Conservation (phyloP, 2,113 vertebrate species). For the Mesocricetus auratus region DNA sequence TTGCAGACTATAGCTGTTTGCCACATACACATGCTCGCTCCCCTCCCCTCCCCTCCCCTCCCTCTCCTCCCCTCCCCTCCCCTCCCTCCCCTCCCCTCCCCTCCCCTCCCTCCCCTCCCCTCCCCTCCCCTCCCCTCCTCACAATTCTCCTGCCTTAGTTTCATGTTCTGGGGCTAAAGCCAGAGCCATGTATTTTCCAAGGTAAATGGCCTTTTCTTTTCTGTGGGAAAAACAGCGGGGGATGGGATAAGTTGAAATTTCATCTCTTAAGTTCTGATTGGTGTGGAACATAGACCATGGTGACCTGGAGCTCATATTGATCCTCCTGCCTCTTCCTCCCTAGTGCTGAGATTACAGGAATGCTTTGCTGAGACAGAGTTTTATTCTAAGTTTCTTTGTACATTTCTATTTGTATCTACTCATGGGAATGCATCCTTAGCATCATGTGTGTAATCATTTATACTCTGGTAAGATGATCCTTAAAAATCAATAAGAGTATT, state of each 20-base stretch:
- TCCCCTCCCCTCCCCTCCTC: neutral
- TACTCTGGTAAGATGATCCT: constrained; percentile 32
- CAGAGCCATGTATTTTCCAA: neutral
- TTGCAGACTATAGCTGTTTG: neutral
- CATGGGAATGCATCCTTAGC: neutral
- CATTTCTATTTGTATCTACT: constrained; percentile 29
- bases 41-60: neutral
- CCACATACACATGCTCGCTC: neutral
- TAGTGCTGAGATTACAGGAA: neutral
- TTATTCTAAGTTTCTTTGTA: neutral
- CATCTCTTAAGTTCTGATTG: neutral
- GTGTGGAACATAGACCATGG: too few relatives aligned
- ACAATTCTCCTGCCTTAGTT: neutral
- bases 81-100: neutral
- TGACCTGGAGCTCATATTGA: neutral
- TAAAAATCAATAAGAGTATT: constrained; percentile 8
- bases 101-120: neutral
- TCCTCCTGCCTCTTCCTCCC: neutral
- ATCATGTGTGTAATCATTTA: constrained; percentile 4
- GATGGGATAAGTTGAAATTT: neutral
- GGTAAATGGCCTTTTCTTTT: neutral
- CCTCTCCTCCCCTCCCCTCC: neutral
- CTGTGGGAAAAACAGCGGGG: too few relatives aligned
- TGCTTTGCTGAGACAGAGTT: constrained; percentile 31
- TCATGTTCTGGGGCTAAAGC: neutral